These are phyloP conservation scores for Sitta carolinensis DNA, from an alignment of 2,797 vertebrate genomes.

Conservation along the genomic window DNA sequence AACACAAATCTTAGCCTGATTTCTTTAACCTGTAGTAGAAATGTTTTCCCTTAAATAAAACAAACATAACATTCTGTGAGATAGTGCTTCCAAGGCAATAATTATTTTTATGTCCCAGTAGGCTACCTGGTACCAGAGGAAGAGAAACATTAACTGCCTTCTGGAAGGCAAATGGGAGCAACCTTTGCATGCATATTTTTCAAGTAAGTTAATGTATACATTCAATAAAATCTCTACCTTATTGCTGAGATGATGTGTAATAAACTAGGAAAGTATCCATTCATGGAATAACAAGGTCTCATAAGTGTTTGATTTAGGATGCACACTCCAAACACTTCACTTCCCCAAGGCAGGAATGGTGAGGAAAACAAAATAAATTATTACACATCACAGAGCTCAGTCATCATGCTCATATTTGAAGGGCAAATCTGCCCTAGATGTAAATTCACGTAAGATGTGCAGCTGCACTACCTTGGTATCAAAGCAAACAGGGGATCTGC, in stretches of 20 bases:
- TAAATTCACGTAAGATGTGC: neutral
- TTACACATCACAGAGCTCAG: neutral
- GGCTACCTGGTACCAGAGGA: neutral
- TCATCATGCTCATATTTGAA: neutral
- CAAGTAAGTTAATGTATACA: neutral
- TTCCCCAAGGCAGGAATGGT: neutral
- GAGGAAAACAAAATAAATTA: neutral
- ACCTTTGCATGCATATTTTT: neutral
- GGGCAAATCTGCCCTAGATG: neutral
- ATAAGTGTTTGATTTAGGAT: neutral
- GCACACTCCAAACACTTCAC: neutral
- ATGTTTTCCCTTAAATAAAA: neutral
- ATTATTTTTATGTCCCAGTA: neutral
- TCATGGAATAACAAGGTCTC: neutral
- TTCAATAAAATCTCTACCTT: neutral
- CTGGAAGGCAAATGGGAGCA: constrained; percentile 3
- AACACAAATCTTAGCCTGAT: neutral
- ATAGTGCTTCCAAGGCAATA: neutral
- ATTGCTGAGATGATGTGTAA: neutral
- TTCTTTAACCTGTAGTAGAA: neutral
- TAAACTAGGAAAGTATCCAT: neutral
- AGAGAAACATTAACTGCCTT: neutral
- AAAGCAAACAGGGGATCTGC: neutral
- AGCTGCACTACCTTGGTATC: neutral
- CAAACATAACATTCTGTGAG: neutral